Conservation (phyloP, 2,888 invertebrate genomes). For the Beris chalybata region DNA sequence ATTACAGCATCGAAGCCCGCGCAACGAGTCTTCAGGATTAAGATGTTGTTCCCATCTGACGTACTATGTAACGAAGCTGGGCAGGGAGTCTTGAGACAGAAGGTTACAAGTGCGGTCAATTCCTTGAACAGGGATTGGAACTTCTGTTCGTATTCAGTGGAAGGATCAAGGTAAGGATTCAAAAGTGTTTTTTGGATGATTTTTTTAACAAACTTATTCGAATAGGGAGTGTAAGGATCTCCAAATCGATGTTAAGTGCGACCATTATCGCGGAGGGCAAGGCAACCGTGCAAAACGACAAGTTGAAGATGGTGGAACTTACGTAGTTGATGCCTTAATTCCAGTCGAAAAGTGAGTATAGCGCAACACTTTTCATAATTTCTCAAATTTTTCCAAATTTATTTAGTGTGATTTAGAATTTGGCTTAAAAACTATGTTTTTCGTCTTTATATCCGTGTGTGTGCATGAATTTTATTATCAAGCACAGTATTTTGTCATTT, state of each 20-base stretch:
- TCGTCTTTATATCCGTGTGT: constrained; percentile 4
- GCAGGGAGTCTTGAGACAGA: constrained; percentile 86
- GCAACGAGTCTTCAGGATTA: constrained; percentile 91
- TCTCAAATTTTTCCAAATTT: constrained; percentile 3
- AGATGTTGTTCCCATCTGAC: constrained; percentile 94
- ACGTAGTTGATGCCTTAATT: constrained; percentile 78
- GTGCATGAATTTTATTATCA: constrained; percentile 15
- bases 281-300: constrained; percentile 69
- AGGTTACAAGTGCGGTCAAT: constrained; percentile 85
- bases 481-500: constrained; percentile 25
- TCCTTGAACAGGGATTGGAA: constrained; percentile 94
- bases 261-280: constrained; percentile 65
- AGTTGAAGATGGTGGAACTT: constrained; percentile 72
- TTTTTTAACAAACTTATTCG: not conserved
- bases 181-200: not conserved
- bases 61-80: constrained; percentile 95
- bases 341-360: constrained; percentile 82
- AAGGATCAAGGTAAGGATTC: constrained; percentile 62
- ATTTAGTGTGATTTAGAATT: not conserved
- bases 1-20: constrained; percentile 79
- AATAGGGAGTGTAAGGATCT: constrained; percentile 87
- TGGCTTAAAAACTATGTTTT: not conserved
- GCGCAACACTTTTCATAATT: not conserved
- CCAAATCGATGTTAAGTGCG: constrained; percentile 89
- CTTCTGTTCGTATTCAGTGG: constrained; percentile 89